Evolutionary conservation across 2,888 invertebrate species (phyloP).

Genomic region (Andrena haemorrhoa): DNA sequence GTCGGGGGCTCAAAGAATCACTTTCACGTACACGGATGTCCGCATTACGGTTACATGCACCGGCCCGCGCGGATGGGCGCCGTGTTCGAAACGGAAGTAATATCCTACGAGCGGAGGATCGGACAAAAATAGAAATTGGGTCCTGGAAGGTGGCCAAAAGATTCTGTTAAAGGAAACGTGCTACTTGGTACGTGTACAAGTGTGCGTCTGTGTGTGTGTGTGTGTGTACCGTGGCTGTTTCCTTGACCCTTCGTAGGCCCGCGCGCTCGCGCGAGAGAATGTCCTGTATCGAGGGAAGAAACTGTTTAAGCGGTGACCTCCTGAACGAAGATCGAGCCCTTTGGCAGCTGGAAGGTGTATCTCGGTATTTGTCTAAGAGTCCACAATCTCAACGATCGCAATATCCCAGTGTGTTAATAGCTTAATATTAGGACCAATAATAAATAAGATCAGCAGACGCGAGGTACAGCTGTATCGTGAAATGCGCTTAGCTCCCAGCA

Average conservation of each 20-base stretch:
- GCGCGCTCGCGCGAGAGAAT: background rate
- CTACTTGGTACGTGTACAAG: background rate
- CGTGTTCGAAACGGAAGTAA: conserved; percentile 48
- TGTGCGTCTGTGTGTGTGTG: no score
- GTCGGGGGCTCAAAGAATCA: conserved; percentile 51
- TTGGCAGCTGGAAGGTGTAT: background rate
- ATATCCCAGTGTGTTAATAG: no score
- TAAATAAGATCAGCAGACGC: no score
- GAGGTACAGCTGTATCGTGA: no score
- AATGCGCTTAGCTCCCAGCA: no score
- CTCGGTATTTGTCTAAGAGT: background rate
- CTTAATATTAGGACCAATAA: no score
- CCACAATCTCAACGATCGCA: no score
- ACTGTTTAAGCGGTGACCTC: conserved; percentile 4
- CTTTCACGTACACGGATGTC: conserved; percentile 51
- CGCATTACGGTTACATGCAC: conserved; percentile 44
- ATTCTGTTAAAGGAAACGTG: conserved; percentile 17
- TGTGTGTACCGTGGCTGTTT: background rate
- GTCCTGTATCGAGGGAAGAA: background rate
- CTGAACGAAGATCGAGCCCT: background rate
- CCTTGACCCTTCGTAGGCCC: background rate
- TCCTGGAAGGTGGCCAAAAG: conserved; percentile 44
- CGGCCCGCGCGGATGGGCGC: background rate
- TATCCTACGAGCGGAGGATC: conserved; percentile 38
- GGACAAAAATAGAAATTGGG: conserved; percentile 47